Conservation (phyloP, 1,140 invertebrate genomes). For the Penaeus chinensis region DNA sequence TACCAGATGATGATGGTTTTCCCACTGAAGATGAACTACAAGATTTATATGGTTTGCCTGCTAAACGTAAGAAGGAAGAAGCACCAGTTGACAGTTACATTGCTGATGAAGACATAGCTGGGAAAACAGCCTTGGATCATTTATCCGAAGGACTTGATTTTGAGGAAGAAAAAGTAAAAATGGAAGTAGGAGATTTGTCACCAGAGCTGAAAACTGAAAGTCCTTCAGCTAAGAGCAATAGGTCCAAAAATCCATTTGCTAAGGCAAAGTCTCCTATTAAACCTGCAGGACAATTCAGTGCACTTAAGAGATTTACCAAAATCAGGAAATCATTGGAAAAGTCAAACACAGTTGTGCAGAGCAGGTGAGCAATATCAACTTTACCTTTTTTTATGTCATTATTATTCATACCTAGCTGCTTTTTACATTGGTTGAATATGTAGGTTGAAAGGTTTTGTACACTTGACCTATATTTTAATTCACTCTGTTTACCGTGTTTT, state of each 20-base stretch:
- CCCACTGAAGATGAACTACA: slow-evolving; percentile 34
- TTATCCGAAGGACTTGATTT: not conserved
- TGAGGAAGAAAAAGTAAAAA: slow-evolving; percentile 1
- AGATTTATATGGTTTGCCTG: slow-evolving; percentile 20
- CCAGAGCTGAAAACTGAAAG: not conserved
- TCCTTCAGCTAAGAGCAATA: not conserved
- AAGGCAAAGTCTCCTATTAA: slow-evolving; percentile 5
- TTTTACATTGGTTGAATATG: not conserved
- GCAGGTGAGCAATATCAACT: slow-evolving; percentile 17
- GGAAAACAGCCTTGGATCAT: not conserved
- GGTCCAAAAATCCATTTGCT: slow-evolving; percentile 39
- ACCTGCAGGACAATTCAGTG: slow-evolving; percentile 22
- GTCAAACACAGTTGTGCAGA: slow-evolving; percentile 30
- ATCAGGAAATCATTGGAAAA: slow-evolving; percentile 36
- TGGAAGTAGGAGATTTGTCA: not conserved
- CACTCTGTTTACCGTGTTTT: too few relatives aligned
- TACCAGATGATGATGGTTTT: slow-evolving; percentile 1
- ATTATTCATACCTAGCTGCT: slow-evolving; percentile 1
- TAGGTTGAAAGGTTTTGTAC: too few relatives aligned
- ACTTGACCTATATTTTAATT: too few relatives aligned
- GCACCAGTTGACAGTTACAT: not conserved
- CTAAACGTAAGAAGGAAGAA: slow-evolving; percentile 26
- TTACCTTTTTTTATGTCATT: not conserved
- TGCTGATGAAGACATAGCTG: not conserved
- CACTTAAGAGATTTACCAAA: slow-evolving; percentile 43